These are phyloP conservation scores for Montipora efflorescens DNA, from an alignment of 64 coral and sea anemone species.

Conservation along the genomic window DNA sequence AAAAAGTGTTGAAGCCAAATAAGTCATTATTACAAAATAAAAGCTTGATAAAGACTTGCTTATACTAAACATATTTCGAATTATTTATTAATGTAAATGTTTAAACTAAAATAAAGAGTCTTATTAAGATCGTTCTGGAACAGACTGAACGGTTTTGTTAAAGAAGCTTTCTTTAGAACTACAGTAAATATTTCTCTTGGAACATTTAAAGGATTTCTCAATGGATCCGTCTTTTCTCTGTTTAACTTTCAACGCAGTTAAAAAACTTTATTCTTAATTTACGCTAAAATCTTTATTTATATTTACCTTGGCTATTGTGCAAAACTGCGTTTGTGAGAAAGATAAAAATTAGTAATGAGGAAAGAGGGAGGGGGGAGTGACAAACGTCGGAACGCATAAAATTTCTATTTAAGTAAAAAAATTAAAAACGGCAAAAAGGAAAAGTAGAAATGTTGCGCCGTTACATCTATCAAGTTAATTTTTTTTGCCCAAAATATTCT, in stretches of 20 bases:
- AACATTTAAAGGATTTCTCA: background rate
- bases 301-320: slow-evolving; percentile 25
- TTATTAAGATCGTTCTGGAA: slow-evolving; percentile 69
- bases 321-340: slow-evolving; percentile 56
- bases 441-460: too few species aligned
- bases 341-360: slow-evolving; percentile 58
- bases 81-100: slow-evolving; percentile 87
- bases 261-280: too few species aligned
- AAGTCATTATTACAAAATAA: slow-evolving; percentile 69
- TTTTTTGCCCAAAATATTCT: too few species aligned
- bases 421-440: too few species aligned
- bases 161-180: background rate
- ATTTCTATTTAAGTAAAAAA: too few species aligned
- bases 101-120: slow-evolving; percentile 79
- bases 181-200: background rate
- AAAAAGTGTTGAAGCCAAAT: slow-evolving; percentile 49
- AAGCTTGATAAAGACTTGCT: slow-evolving; percentile 59
- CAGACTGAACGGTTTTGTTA: slow-evolving; percentile 35
- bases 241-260: background rate
- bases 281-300: background rate
- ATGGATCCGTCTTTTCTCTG: background rate
- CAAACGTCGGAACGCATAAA: too few species aligned
- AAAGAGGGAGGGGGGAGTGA: background rate
- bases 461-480: too few species aligned
- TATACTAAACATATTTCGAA: slow-evolving; percentile 67